Conservation (phyloP, 2,888 invertebrate genomes). For the Dryadula phaetusa region DNA sequence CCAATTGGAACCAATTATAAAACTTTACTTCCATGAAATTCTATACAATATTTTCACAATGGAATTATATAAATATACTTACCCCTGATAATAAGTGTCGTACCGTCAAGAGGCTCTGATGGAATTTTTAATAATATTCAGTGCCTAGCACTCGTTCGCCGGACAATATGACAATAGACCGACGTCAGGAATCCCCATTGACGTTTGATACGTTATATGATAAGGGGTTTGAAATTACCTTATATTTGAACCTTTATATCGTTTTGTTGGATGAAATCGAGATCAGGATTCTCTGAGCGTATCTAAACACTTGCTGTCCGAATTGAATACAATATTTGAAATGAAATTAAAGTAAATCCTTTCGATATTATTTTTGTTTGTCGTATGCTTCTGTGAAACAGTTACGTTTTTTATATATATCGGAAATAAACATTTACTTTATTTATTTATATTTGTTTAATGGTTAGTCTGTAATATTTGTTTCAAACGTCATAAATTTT, state of each 20-base stretch:
- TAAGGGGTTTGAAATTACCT: constrained; percentile 14
- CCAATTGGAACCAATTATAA: not conserved
- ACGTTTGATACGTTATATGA: constrained; percentile 41
- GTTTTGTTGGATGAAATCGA: constrained; percentile 2
- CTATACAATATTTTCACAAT: constrained; percentile 4
- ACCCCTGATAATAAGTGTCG: constrained; percentile 33
- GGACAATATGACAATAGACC: constrained; percentile 41
- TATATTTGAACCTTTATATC: constrained; percentile 15
- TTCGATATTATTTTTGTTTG: too few species aligned
- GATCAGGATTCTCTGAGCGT: not conserved
- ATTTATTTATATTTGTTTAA: too few species aligned
- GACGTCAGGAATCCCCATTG: constrained; percentile 40
- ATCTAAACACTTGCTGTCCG: not conserved
- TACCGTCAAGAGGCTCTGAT: constrained; percentile 33
- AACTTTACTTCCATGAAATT: not conserved
- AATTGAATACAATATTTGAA: not conserved
- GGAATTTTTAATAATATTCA: constrained; percentile 45
- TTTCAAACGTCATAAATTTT: too few species aligned
- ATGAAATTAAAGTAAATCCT: not conserved
- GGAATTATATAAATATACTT: not conserved
- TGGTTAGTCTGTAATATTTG: too few species aligned
- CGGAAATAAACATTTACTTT: too few species aligned
- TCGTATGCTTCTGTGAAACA: too few species aligned
- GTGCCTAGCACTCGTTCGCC: constrained; percentile 27
- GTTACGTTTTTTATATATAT: too few species aligned